phyloP scores from a whole-genome alignment of 2,113 vertebrate genomes.

The Lethenteron camtschaticum region DNA sequence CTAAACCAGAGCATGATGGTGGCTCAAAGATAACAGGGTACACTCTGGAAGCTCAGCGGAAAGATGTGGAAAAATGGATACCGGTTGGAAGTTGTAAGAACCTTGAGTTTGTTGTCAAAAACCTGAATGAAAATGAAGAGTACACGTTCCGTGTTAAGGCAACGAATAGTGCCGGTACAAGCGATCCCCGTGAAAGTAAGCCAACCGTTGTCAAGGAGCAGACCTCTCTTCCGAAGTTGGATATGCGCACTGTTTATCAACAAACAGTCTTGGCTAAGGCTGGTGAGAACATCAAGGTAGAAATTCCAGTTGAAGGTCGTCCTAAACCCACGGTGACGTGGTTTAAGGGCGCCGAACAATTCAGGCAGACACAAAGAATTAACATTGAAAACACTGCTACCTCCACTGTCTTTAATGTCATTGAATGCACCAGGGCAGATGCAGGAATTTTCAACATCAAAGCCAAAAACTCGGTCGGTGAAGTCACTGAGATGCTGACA shows the following conservation, averaged over 20 bases:
- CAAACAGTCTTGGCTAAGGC: slow-evolving; percentile 79
- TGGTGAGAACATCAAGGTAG: slow-evolving; percentile 80
- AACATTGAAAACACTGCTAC: slow-evolving; percentile 56
- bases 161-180: slow-evolving; percentile 73
- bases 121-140: slow-evolving; percentile 80
- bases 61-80: slow-evolving; percentile 67
- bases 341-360: slow-evolving; percentile 56
- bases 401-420: slow-evolving; percentile 57
- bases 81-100: slow-evolving; percentile 63
- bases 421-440: slow-evolving; percentile 55
- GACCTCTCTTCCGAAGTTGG: slow-evolving; percentile 61
- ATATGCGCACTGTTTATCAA: slow-evolving; percentile 63
- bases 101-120: slow-evolving; percentile 55
- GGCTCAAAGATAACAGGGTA: slow-evolving; percentile 86
- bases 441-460: slow-evolving; percentile 54
- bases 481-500: slow-evolving; percentile 53
- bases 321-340: slow-evolving; percentile 70
- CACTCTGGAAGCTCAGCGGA: slow-evolving; percentile 80
- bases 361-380: slow-evolving; percentile 65
- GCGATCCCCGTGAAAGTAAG: slow-evolving; percentile 61
- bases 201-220: slow-evolving; percentile 58
- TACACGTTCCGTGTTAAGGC: slow-evolving; percentile 89
- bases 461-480: slow-evolving; percentile 71
- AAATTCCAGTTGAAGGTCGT: slow-evolving; percentile 76
- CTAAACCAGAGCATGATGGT: slow-evolving; percentile 78